These are phyloP conservation scores for Sebastes cheni DNA, from an alignment of 2,797 vertebrate species.

Conservation along the genomic window DNA sequence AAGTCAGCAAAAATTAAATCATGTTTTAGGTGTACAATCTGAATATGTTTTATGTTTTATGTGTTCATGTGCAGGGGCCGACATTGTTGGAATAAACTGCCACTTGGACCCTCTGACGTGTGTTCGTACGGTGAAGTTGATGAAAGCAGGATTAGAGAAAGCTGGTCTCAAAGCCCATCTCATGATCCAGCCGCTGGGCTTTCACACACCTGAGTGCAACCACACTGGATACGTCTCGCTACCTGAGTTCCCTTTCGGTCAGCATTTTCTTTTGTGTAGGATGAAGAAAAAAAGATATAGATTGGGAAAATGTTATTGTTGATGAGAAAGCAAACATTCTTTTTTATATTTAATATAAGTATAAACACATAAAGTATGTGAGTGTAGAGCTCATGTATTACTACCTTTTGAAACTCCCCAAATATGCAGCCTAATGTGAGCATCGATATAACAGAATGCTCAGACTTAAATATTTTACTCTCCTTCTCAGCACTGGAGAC, in stretches of 20 bases:
- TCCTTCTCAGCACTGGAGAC: constrained; percentile 84
- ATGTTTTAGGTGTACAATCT: neutral
- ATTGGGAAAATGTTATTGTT: neutral
- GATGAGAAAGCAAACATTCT: neutral
- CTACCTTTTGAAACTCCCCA: neutral
- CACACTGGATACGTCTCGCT: constrained; percentile 86
- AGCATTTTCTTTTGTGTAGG: constrained; percentile 38
- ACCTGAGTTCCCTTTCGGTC: constrained; percentile 90
- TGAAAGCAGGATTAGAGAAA: constrained; percentile 85
- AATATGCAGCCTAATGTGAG: neutral
- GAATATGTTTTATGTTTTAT: neutral
- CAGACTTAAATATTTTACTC: neutral
- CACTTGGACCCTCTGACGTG: constrained; percentile 86
- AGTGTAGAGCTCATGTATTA: neutral
- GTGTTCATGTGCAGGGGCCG: constrained; percentile 78
- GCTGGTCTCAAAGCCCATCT: constrained; percentile 85
- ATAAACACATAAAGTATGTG: neutral
- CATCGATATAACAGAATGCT: neutral
- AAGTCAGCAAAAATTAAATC: neutral
- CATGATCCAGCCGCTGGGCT: constrained; percentile 88
- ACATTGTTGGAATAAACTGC: constrained; percentile 88
- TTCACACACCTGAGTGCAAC: constrained; percentile 87
- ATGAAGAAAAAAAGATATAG: neutral
- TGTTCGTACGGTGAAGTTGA: constrained; percentile 83
- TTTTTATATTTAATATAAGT: neutral